phyloP scores from a whole-genome alignment of 30 jellyfish, hydroid and myxozoan species.

The Mastigias papua region DNA sequence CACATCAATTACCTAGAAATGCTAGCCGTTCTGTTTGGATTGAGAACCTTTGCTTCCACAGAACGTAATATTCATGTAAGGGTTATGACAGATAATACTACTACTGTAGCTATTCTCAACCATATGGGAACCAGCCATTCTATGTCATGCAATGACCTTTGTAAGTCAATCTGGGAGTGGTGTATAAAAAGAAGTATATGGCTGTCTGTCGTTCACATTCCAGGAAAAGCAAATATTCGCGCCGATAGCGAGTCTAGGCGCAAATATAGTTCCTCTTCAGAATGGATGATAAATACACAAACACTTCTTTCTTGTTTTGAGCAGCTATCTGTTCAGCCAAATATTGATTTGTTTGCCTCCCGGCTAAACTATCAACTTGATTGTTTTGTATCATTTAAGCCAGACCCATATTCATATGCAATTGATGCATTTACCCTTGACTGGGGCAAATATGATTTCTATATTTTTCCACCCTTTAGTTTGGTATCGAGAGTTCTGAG shows the following conservation, averaged over 20 bases:
- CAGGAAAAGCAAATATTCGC: slow-evolving; percentile 23
- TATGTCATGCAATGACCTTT: not conserved
- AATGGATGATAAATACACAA: slow-evolving; percentile 19
- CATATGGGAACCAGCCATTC: slow-evolving; percentile 62
- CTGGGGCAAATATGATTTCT: slow-evolving; percentile 52
- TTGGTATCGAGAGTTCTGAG: not conserved
- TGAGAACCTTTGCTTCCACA: not conserved
- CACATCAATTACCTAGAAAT: slow-evolving; percentile 46
- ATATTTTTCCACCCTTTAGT: slow-evolving; percentile 66
- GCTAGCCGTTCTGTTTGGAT: slow-evolving; percentile 26
- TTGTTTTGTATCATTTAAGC: slow-evolving; percentile 8
- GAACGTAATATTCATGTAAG: not conserved
- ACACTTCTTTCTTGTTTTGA: not conserved
- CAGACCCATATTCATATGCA: slow-evolving; percentile 63
- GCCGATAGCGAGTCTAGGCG: slow-evolving; percentile 48
- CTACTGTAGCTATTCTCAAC: slow-evolving; percentile 32
- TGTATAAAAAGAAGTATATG: slow-evolving; percentile 9
- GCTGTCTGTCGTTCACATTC: slow-evolving; percentile 50
- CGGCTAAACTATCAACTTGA: not conserved
- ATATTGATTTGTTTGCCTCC: slow-evolving; percentile 61
- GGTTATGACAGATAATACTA: slow-evolving; percentile 27
- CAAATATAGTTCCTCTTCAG: not conserved
- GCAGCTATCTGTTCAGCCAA: slow-evolving; percentile 21
- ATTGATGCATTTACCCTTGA: too few species aligned
- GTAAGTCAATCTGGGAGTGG: slow-evolving; percentile 49